Evolutionary conservation across 2,797 vertebrate genomes (phyloP), one percentile per base, ranked within the genome.

Genomic region (Sebastes goodei): DNA sequence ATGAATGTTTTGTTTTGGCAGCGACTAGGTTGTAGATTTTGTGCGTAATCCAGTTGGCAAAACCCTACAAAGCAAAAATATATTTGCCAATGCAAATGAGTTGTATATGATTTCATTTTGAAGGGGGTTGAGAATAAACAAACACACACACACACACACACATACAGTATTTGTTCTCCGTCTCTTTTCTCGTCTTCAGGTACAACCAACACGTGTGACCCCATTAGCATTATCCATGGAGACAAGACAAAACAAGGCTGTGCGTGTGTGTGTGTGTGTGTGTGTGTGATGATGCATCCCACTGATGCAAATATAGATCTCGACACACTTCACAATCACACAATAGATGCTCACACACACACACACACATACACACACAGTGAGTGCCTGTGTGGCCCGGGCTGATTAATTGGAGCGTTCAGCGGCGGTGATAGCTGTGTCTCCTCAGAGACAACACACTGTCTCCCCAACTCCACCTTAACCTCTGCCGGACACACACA

Each of bases 351-450:
- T 62, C 52, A 32, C 30, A 32, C 52, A 56, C 32, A 80, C 73
- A 46, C 30, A 67, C 56, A 73, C 52, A 25, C 74, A 70, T 29
- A 32, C 32, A 56, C 30, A 80, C 73, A 72, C 7, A 55, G 23
- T 2, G 32, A 63, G 79, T 17, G 74, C 72, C 42, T 74, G 80
- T 82, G 86, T 85, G 86, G 89, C 86, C 80, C n/a, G 1, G 63
- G 76, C 67, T 95, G 94, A 95, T 94, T 93, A 93, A 94, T 95
- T 93, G 92, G 76, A 86, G 83, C 65, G 65, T 92, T 94, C 87
- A 93, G 84, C 63, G 9, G 81, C n/a, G 2, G 81, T 92, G 92
- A 95, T 93, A 82, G 93, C 91, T 93, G 82, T 73, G 71, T 52
- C 68, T 92, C 93, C 92, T 93, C 78, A 38, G 93, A 93, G 94